Percentiles rank a stretch among this genome's conserved stretches.
These are phyloP conservation scores for Pachycephala philippinensis DNA, from an alignment of 2,113 vertebrate genomes.

Conservation along the genomic window DNA sequence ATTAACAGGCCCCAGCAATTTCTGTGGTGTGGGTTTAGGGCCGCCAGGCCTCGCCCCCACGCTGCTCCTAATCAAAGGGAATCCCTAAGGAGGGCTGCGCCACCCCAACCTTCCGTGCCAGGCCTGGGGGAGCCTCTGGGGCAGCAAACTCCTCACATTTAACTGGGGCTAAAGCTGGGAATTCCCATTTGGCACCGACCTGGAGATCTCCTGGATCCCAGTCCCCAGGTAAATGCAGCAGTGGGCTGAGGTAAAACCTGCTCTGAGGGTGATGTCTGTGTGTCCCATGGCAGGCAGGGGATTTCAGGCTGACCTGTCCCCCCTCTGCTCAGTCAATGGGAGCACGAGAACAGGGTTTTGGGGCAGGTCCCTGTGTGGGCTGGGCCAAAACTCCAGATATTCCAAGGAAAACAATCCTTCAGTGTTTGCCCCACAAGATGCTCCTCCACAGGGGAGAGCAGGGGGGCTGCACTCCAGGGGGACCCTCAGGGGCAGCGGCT, in stretches of 20 bases:
- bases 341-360: fast-evolving
- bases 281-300: not conserved
- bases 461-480: not conserved
- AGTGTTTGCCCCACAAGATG: fast-evolving
- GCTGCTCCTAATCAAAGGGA: not conserved
- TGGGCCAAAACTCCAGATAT: fast-evolving
- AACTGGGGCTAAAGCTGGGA: not conserved
- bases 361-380: not conserved
- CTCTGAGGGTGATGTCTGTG: not conserved
- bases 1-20: not conserved
- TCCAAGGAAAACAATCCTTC: not conserved
- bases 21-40: not conserved
- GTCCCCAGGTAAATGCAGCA: not conserved
- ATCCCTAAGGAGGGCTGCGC: not conserved
- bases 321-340: fast-evolving
- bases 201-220: not conserved
- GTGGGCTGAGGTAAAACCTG: not conserved
- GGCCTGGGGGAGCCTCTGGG: not conserved
- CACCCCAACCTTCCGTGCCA: not conserved
- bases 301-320: not conserved
- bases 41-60: not conserved
- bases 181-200: not conserved
- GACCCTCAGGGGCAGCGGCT: fast-evolving
- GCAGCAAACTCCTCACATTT: not conserved
- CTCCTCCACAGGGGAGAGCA: not conserved